Evolutionary conservation across 2,797 vertebrate species (phyloP), one percentile per base, ranked within the genome.

Genomic region (Arremon aurantiirostris): DNA sequence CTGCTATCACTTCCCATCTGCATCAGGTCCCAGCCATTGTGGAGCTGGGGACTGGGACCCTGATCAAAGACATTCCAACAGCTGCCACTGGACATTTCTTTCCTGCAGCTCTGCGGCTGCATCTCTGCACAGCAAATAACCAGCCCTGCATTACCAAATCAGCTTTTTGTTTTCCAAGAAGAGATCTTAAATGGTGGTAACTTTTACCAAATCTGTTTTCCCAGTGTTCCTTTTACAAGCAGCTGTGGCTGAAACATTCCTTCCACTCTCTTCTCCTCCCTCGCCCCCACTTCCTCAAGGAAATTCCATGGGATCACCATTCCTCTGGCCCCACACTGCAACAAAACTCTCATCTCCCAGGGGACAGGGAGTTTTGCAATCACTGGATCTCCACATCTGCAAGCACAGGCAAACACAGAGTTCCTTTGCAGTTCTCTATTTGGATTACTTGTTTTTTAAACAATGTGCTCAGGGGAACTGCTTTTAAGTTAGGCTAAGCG

Each of bases 301-400:
- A 96, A 97, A 97, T 97, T 95, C 95, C 95, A 97, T 81, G 94
- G 94, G 92, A 95, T 97, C 90, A 92, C 89, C 85, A 92, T 94
- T 92, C 70, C 82, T 91, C 80, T 3, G 52, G 94, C 92, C 84
- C 49, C 82, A 86, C 27, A 13, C 55, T 90, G 55, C 87, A 95
- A 75, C 50, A 75, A 42, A 95, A 71, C 42, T 39, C 88, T 91
- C 77, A 76, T 75, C 76, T 89, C 94, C 89, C 32, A 26, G 30
- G 80, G 34, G 86, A 93, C 55, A 64, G 21, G 26, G 56, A 81
- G 59, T 41, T 93, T 96, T 81, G 92, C 76, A 96, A 88, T 87
- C 34, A 4, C 72, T 64, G 59, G 35, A 79, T 86, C 82, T 80
- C 68, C 30, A 75, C 92, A 89, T 92, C 86, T 69, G 84, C 0